Base-by-base conservation (phyloP, 2,797 vertebrate genomes). In the Falco cherrug region DNA sequence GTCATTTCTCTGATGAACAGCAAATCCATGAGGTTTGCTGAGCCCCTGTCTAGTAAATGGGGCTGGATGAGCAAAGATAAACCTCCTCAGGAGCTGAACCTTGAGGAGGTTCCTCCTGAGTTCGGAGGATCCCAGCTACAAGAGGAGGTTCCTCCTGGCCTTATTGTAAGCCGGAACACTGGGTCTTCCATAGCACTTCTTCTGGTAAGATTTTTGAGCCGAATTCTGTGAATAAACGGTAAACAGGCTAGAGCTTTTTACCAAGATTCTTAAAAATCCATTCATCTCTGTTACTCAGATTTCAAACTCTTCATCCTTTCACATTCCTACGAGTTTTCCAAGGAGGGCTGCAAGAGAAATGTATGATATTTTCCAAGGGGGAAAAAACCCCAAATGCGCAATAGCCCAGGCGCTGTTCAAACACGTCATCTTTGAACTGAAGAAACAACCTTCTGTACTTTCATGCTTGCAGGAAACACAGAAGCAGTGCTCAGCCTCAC, bases 341-440 rank as follows among this genome's bases (percentile, higher is more conserved):
- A 60, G 43, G 48, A 64, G n/a, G 45, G 29, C 54, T 35, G 39
- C 65, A n/a, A 22, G 12, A 74, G 33, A 59, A 63, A 20, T 26
- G 50, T 9, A 4, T 5, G 35, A 29, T 67, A 26, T 84, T 87
- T 80, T 61, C 53, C 59, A 63, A 65, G 41, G 41, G 41, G 14
- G 14, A 41, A 41, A 41, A 41, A 41, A 6, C 41, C 41, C 41
- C 41, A 41, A 41, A 41, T 41, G 41, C 41, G 2, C 29, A 21
- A 2, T 21, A 67, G 28, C 41, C 14, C 50, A 18, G 41, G 25
- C 35, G 29, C 7, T 1, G 29, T 29, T 43, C 56, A 50, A 33
- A 69, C 69, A 16, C 0, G 0, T 26, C 0, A 3, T 3, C 28
- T 56, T n/a, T 31, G 41, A 43, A 24, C 33, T 6, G 21, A 43